Evolutionary conservation across 2,888 invertebrate genomes (phyloP).

Genomic region (Philhelius pedissequus): DNA sequence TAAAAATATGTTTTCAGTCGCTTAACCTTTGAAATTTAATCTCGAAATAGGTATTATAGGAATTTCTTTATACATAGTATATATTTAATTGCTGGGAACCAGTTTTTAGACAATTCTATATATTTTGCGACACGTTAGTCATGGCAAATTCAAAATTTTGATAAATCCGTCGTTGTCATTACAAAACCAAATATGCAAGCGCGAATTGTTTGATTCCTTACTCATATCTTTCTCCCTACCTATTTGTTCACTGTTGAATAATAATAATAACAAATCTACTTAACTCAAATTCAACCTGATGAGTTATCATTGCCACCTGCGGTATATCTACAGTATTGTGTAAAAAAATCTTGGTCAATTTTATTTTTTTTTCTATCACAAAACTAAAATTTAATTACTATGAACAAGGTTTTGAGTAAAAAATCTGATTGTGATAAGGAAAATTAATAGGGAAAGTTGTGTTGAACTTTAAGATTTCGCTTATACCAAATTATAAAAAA

Average conservation of each 20-base stretch:
- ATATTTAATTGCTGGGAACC: neutral
- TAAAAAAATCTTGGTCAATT: no score
- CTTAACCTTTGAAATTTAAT: slow-evolving; percentile 1
- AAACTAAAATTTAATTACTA: no score
- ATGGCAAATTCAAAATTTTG: neutral
- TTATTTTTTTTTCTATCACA: no score
- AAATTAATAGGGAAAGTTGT: no score
- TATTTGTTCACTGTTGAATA: neutral
- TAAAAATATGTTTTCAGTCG: neutral
- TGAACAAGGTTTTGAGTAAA: no score
- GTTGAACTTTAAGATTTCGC: no score
- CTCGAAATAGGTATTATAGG: neutral
- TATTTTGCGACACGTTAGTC: neutral
- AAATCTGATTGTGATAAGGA: no score
- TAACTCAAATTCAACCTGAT: neutral
- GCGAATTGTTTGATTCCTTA: no score
- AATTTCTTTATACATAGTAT: neutral
- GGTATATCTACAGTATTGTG: neutral
- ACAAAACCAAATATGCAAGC: no score
- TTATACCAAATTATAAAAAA: no score
- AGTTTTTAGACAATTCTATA: neutral
- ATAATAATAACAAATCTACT: neutral
- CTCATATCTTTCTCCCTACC: no score
- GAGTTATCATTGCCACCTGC: neutral
- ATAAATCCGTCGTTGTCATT: no score